Conservation (phyloP, 2,797 vertebrate genomes). For the Mus minutoides region DNA sequence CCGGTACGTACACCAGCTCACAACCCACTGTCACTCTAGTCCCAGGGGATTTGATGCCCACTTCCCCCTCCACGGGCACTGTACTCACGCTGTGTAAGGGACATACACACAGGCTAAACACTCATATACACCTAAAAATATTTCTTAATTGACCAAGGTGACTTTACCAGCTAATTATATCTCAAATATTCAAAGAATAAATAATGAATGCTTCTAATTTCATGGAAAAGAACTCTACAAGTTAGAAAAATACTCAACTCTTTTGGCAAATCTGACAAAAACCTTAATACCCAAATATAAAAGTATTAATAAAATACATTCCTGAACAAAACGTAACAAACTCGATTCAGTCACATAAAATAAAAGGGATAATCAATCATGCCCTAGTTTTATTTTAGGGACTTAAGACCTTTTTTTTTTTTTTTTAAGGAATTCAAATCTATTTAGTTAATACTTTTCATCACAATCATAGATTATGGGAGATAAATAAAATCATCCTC, state of each 20-base stretch:
- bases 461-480: background rate
- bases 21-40: background rate
- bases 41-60: background rate
- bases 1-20: background rate
- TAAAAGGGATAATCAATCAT: conserved; percentile 4
- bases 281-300: background rate
- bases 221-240: background rate
- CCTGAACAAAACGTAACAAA: conserved; percentile 36
- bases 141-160: background rate
- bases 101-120: background rate
- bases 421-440: background rate
- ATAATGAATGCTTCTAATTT: background rate
- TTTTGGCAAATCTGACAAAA: background rate
- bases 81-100: background rate
- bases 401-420: background rate
- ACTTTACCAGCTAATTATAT: conserved; percentile 10
- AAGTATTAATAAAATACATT: background rate
- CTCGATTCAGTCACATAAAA: background rate
- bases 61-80: background rate
- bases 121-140: background rate
- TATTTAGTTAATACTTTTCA: background rate
- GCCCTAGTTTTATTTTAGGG: conserved; percentile 44
- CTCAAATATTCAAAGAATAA: conserved; percentile 42
- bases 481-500: background rate
- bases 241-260: background rate